Conservation (phyloP, 2,888 invertebrate species). For the Liodrosophila aerea region DNA sequence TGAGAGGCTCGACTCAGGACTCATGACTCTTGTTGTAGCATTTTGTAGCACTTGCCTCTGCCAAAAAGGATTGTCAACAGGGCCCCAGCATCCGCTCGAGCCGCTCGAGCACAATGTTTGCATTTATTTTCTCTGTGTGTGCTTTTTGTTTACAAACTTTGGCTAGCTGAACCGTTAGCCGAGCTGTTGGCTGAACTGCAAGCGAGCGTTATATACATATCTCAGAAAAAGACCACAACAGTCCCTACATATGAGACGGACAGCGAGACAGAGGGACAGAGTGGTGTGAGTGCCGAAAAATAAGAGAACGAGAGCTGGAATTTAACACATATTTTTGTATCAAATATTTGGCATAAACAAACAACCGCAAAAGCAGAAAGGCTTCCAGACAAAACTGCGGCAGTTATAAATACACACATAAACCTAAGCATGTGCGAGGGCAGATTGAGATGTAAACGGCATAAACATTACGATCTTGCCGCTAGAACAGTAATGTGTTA, state of each 20-base stretch:
- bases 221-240: constrained; percentile 44
- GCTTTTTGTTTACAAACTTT: constrained; percentile 60
- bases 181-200: constrained; percentile 24
- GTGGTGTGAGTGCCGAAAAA: not conserved
- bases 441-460: constrained; percentile 1
- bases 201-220: constrained; percentile 27
- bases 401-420: constrained; percentile 2
- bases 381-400: constrained; percentile 22
- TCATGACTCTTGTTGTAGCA: constrained; percentile 40
- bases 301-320: constrained; percentile 33
- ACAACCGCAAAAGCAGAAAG: constrained; percentile 39
- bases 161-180: constrained; percentile 26
- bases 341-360: constrained; percentile 70
- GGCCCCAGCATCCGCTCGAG: constrained; percentile 17
- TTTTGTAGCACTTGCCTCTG: constrained; percentile 17
- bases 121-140: constrained; percentile 37
- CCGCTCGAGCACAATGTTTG: constrained; percentile 52
- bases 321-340: constrained; percentile 72
- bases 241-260: constrained; percentile 12
- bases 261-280: constrained; percentile 8
- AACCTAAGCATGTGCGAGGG: constrained; percentile 26
- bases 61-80: constrained; percentile 66
- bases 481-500: not conserved
- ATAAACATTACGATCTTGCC: no score
- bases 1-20: constrained; percentile 11